phyloP scores from a whole-genome alignment of 2,888 invertebrate species.

The Drosophila setosimentum region DNA sequence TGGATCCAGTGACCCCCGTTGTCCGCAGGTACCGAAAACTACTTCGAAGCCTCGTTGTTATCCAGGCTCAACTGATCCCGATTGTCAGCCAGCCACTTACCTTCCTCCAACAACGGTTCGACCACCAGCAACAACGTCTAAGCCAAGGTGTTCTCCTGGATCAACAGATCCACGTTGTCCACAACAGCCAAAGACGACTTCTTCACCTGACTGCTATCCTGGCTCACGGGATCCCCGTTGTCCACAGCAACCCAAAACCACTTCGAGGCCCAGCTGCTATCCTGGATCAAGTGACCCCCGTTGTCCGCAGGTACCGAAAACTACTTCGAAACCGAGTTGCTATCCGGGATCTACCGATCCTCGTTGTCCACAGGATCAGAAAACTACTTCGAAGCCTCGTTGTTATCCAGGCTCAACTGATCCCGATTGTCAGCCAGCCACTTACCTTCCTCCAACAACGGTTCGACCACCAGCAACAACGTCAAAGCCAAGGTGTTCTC shows the following conservation, averaged over 20 bases:
- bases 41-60: too few relatives aligned
- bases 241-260: too few relatives aligned
- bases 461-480: neutral
- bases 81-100: slow-evolving; percentile 15
- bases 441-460: neutral
- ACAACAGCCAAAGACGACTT: too few relatives aligned
- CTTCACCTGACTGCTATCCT: too few relatives aligned
- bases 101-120: neutral
- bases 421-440: slow-evolving; percentile 27
- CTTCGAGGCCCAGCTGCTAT: too few relatives aligned
- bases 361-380: slow-evolving; percentile 16
- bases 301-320: too few relatives aligned
- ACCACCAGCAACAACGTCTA: slow-evolving; percentile 1
- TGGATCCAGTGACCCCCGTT: too few relatives aligned
- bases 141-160: slow-evolving; percentile 18
- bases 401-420: slow-evolving; percentile 39
- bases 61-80: slow-evolving; percentile 23
- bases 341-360: slow-evolving; percentile 80
- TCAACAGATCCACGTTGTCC: too few relatives aligned
- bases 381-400: slow-evolving; percentile 19
- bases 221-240: too few relatives aligned
- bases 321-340: neutral
- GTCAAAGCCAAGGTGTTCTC: slow-evolving; percentile 67
- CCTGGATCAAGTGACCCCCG: too few relatives aligned
- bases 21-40: too few relatives aligned